Evolutionary conservation across 1,140 invertebrate species (phyloP).

Genomic region (Nasonia giraulti): DNA sequence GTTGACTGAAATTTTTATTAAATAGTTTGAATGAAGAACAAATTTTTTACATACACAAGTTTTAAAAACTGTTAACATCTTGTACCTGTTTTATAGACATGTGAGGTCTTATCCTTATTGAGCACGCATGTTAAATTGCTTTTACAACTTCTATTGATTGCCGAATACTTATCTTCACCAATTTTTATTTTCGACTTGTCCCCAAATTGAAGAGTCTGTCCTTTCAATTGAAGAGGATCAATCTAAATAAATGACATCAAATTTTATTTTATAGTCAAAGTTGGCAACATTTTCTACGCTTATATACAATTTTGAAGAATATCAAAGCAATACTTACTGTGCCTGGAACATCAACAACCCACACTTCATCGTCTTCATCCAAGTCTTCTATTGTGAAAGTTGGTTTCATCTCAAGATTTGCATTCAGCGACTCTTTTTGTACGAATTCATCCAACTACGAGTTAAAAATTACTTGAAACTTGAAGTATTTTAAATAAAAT

Average conservation of each 20-base stretch:
- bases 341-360: constrained; percentile 64
- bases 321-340: constrained; percentile 54
- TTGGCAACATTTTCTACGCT: background rate
- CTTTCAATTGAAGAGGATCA: constrained; percentile 58
- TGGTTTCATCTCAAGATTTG: constrained; percentile 46
- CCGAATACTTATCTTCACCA: constrained; percentile 58
- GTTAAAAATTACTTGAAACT: constrained; percentile 3
- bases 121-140: constrained; percentile 60
- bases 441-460: constrained; percentile 59
- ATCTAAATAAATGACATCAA: constrained; percentile 50
- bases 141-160: constrained; percentile 49
- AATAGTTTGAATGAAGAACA: background rate
- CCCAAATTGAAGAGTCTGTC: constrained; percentile 58
- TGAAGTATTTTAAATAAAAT: background rate
- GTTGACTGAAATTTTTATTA: constrained; percentile 57
- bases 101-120: constrained; percentile 48
- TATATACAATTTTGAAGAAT: background rate
- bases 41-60: background rate
- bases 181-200: constrained; percentile 64
- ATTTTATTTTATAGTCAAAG: background rate
- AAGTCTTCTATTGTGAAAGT: constrained; percentile 57
- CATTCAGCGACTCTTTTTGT: constrained; percentile 50
- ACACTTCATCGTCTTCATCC: constrained; percentile 62
- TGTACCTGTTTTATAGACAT: constrained; percentile 60
- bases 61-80: background rate